Evolutionary conservation across 2,113 vertebrate species (phyloP).

Genomic region (Cephalopterus ornatus): DNA sequence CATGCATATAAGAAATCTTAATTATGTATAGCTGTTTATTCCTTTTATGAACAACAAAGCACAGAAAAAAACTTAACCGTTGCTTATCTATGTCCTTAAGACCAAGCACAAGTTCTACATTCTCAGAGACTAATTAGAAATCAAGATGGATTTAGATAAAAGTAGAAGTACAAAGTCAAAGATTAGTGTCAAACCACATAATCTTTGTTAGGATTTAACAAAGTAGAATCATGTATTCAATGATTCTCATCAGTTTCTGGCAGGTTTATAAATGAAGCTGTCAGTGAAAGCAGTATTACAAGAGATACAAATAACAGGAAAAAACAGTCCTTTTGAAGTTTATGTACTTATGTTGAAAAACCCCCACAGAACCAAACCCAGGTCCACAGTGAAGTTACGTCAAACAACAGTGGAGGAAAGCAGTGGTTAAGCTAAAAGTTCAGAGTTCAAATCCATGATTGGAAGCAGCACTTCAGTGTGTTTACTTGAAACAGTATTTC

Average conservation of each 20-base stretch:
- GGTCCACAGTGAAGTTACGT: neutral
- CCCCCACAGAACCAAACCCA: neutral
- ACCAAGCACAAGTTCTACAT: neutral
- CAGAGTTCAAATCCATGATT: neutral
- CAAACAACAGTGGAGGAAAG: neutral
- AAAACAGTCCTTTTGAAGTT: neutral
- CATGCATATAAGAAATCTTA: neutral
- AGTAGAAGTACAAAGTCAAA: neutral
- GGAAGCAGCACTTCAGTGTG: neutral
- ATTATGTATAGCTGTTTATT: neutral
- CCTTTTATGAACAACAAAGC: neutral
- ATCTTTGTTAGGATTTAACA: neutral
- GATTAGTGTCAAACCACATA: neutral
- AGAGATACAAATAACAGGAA: neutral
- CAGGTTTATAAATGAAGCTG: neutral
- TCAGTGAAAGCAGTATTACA: neutral
- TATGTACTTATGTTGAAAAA: neutral
- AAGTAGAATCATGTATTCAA: neutral
- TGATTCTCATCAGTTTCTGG: neutral
- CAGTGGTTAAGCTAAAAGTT: neutral
- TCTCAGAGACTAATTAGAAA: neutral
- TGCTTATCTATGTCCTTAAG: neutral
- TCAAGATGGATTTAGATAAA: neutral
- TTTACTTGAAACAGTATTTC: neutral
- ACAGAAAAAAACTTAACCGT: neutral